A percentile compares a stretch with the other conserved stretches of the same genome.
Conservation (phyloP, 2,888 invertebrate species). For the Thereva nobilitata region DNA sequence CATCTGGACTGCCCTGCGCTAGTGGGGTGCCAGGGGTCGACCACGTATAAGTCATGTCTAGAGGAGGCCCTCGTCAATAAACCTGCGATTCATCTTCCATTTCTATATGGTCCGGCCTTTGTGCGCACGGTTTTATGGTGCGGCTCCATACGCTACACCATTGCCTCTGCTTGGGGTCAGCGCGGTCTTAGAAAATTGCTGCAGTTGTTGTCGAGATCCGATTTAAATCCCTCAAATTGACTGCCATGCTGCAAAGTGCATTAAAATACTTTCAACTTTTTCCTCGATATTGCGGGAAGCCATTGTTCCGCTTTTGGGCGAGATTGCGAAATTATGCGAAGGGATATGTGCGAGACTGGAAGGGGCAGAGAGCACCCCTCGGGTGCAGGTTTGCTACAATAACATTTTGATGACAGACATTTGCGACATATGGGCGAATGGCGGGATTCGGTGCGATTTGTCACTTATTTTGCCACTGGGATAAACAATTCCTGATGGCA, state of each 20-base stretch:
- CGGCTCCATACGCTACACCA: no score
- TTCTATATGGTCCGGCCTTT: no score
- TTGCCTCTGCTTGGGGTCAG: no score
- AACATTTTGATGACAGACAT: slow-evolving; percentile 9
- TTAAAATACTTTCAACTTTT: no score
- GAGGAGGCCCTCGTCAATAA: neutral
- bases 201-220: no score
- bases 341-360: neutral
- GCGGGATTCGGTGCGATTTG: slow-evolving; percentile 20
- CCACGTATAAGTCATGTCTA: neutral
- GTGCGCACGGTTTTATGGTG: no score
- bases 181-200: no score
- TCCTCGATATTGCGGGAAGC: no score
- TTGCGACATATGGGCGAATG: slow-evolving; percentile 33
- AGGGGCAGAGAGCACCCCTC: neutral
- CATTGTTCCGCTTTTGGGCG: no score
- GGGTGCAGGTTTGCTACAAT: neutral
- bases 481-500: slow-evolving; percentile 1
- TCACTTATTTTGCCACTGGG: slow-evolving; percentile 18
- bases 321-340: slow-evolving; percentile 1
- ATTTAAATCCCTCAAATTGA: no score
- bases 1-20: neutral
- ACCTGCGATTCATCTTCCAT: no score
- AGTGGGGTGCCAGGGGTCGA: slow-evolving; percentile 8
- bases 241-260: no score